A percentile compares a stretch with the other conserved stretches of the same genome.
phyloP scores from a whole-genome alignment of 1,140 invertebrate species.

The Drosophila nebulosa region DNA sequence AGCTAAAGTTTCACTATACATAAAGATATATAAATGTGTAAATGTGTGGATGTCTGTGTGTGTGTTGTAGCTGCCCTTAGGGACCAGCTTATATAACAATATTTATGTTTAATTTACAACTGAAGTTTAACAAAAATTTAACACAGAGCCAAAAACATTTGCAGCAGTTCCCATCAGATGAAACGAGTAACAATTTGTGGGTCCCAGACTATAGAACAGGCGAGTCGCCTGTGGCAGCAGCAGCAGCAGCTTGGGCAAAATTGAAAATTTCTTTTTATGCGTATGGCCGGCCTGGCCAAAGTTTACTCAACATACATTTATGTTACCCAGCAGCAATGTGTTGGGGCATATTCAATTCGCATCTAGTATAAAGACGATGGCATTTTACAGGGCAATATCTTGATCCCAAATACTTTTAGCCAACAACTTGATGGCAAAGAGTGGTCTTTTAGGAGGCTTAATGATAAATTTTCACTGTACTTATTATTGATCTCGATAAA shows the following conservation, averaged over 20 bases:
- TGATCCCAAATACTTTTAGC: too few species aligned
- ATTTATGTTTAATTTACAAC: conserved; percentile 71
- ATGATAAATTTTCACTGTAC: too few species aligned
- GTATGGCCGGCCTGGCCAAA: conserved; percentile 15
- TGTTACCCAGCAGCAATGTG: not conserved
- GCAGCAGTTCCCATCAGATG: conserved; percentile 34
- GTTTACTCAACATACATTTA: not conserved
- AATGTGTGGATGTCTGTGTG: conserved; percentile 21
- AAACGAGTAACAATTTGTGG: conserved; percentile 1
- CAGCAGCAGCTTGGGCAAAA: conserved; percentile 46
- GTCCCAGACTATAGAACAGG: not conserved
- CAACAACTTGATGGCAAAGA: conserved; percentile 21
- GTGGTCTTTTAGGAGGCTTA: too few species aligned
- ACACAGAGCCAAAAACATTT: conserved; percentile 27
- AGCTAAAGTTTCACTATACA: not conserved
- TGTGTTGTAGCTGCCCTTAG: conserved; percentile 12
- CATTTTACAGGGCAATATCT: not conserved
- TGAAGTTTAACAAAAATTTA: conserved; percentile 58
- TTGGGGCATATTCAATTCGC: not conserved
- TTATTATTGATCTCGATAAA: too few species aligned
- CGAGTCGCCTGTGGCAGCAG: conserved; percentile 11
- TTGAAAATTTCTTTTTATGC: conserved; percentile 70
- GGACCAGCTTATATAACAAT: conserved; percentile 30
- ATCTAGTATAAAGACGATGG: not conserved
- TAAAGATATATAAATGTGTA: not conserved